phyloP scores from a whole-genome alignment of 30 jellyfish, hydroid and myxozoan species.

The Aurelia coerulea region DNA sequence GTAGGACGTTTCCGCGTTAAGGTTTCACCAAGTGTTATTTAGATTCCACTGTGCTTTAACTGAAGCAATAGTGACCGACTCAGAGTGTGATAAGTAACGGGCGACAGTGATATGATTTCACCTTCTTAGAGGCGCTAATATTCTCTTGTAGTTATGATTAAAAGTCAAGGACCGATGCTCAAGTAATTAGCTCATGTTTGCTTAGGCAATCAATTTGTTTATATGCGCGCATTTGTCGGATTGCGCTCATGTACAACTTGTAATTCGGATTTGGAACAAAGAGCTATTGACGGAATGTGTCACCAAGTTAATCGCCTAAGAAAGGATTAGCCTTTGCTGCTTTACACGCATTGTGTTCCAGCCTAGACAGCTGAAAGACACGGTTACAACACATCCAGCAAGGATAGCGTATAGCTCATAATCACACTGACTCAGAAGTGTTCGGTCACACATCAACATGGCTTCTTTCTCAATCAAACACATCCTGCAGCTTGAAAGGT shows the following conservation, averaged over 20 bases:
- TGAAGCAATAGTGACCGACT: slow-evolving; percentile 37
- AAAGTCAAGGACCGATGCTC: slow-evolving; percentile 63
- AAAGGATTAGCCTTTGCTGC: slow-evolving; percentile 67
- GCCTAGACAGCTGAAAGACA: slow-evolving; percentile 78
- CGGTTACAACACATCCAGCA: slow-evolving; percentile 51
- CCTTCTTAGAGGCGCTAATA: slow-evolving; percentile 22
- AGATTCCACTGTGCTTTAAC: slow-evolving; percentile 34
- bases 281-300: slow-evolving; percentile 85
- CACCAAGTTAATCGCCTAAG: slow-evolving; percentile 78
- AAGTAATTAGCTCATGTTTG: slow-evolving; percentile 73
- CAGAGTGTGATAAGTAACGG: slow-evolving; percentile 43
- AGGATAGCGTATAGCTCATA: slow-evolving; percentile 26
- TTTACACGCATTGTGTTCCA: slow-evolving; percentile 62
- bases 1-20: slow-evolving; percentile 54
- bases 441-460: slow-evolving; percentile 31
- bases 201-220: slow-evolving; percentile 79
- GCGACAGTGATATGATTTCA: slow-evolving; percentile 40
- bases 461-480: slow-evolving; percentile 70
- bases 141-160: slow-evolving; percentile 61
- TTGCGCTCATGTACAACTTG: slow-evolving; percentile 76
- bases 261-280: slow-evolving; percentile 88
- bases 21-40: slow-evolving; percentile 54
- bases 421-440: slow-evolving; percentile 15
- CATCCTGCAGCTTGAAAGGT: slow-evolving; percentile 66
- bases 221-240: slow-evolving; percentile 79